These are phyloP conservation scores for Leistus spinibarbis DNA, from an alignment of 2,888 invertebrate genomes.

Conservation along the genomic window DNA sequence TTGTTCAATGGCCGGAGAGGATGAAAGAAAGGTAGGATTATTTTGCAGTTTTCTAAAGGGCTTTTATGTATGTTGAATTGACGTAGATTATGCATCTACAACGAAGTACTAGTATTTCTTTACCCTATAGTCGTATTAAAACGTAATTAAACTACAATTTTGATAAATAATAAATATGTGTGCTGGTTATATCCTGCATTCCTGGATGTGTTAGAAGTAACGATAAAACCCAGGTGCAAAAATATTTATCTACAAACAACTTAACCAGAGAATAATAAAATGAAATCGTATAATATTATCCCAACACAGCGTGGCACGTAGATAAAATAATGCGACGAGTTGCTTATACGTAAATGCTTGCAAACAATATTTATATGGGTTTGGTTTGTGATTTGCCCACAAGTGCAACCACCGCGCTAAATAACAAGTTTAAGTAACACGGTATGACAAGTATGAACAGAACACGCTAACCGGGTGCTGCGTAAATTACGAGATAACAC, in stretches of 20 bases:
- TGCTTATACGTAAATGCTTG: constrained; percentile 12
- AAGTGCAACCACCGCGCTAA: constrained; percentile 41
- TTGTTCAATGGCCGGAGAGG: not conserved
- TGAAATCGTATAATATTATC: not conserved
- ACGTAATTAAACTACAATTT: too few relatives aligned
- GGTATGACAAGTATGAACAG: constrained; percentile 50
- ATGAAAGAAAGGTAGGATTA: not conserved
- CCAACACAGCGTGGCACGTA: not conserved
- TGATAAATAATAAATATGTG: too few relatives aligned
- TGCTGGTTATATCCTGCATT: too few relatives aligned
- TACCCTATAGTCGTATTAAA: too few relatives aligned
- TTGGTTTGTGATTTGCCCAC: constrained; percentile 9
- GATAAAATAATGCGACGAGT: not conserved
- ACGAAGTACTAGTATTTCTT: too few relatives aligned
- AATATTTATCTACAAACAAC: too few relatives aligned
- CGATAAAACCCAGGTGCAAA: too few relatives aligned
- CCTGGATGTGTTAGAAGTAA: too few relatives aligned
- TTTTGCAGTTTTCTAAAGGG: too few relatives aligned
- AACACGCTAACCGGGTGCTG: constrained; percentile 45
- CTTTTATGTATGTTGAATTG: not conserved
- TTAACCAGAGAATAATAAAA: not conserved
- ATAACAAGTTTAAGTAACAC: constrained; percentile 49
- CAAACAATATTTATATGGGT: constrained; percentile 14
- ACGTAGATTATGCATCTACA: too few relatives aligned
- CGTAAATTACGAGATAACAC: constrained; percentile 37